A percentile compares a stretch with the other conserved stretches of the same genome.
phyloP scores from a whole-genome alignment of 2,888 invertebrate species.

The Polia nebulosa region DNA sequence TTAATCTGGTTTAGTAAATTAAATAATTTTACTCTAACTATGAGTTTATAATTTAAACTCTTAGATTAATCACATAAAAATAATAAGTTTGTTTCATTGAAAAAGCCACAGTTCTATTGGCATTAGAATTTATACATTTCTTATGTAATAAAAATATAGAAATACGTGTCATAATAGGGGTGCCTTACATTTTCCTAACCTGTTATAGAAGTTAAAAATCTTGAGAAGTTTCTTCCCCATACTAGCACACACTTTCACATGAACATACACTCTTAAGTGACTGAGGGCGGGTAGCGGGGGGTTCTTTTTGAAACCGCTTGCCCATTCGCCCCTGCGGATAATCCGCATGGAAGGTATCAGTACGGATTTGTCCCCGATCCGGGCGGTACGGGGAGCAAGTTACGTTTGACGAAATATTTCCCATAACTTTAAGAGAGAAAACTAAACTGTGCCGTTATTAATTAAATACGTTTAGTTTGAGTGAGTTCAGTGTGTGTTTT shows the following conservation, averaged over 20 bases:
- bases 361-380: conserved; percentile 48
- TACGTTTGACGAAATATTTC: not conserved
- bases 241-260: not conserved
- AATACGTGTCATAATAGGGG: no score
- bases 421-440: conserved; percentile 28
- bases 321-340: conserved; percentile 47
- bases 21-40: not conserved
- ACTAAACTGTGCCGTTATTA: conserved; percentile 1
- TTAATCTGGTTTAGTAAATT: no score
- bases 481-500: conserved; percentile 17
- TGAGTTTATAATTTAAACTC: not conserved
- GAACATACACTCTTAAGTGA: not conserved
- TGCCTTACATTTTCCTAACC: not conserved
- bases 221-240: conserved; percentile 1
- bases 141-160: no score
- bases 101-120: no score
- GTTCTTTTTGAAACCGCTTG: conserved; percentile 35
- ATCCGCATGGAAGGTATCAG: conserved; percentile 62
- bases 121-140: no score
- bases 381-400: conserved; percentile 42
- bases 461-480: not conserved
- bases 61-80: not conserved
- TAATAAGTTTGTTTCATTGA: no score
- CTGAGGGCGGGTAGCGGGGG: conserved; percentile 1
- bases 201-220: not conserved